Evolutionary conservation across 2,797 vertebrate genomes (phyloP).

Genomic region (Coendou prehensilis): DNA sequence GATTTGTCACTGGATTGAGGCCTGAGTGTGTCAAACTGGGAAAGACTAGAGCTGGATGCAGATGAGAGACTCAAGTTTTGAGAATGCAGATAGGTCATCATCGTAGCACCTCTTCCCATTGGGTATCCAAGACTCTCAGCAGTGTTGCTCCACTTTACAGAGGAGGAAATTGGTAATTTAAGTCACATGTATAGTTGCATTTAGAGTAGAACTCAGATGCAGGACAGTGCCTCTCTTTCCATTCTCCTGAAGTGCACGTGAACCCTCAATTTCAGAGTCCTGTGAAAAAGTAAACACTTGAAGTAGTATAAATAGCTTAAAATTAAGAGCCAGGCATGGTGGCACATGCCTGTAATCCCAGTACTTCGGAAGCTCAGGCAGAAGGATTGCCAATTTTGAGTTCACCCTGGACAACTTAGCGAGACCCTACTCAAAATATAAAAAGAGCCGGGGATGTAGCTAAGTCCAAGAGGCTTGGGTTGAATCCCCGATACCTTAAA

Average conservation of each 20-base stretch:
- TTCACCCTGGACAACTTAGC: neutral
- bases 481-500: neutral
- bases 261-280: neutral
- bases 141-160: neutral
- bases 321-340: neutral
- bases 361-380: neutral
- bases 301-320: neutral
- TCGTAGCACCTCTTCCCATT: neutral
- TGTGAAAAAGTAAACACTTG: neutral
- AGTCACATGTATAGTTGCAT: neutral
- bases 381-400: neutral
- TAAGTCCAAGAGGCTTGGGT: neutral
- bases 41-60: neutral
- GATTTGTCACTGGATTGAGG: neutral
- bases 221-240: neutral
- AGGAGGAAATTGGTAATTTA: constrained; percentile 17
- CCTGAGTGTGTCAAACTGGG: neutral
- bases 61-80: neutral
- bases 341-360: neutral
- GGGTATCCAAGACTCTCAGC: neutral
- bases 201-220: neutral
- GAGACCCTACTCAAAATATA: neutral
- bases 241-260: neutral
- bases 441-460: neutral
- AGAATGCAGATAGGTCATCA: neutral